These are phyloP conservation scores for Acromyrmex charruanus DNA, from an alignment of 1,140 invertebrate genomes.

Conservation along the genomic window DNA sequence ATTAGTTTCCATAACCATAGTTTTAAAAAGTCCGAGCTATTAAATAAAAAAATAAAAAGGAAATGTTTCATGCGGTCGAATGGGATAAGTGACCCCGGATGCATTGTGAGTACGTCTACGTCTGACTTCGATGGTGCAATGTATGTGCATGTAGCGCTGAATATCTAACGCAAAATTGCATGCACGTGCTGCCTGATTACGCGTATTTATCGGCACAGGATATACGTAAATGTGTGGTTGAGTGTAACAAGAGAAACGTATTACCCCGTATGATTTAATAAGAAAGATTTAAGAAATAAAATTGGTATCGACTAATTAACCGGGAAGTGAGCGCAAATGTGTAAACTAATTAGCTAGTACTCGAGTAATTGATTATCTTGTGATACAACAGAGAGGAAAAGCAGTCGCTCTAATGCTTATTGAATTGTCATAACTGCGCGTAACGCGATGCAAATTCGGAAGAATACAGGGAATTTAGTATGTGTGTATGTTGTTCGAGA, in stretches of 20 bases:
- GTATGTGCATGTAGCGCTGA: conserved; percentile 45
- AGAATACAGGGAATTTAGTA: conserved; percentile 85
- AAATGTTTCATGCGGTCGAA: conserved; percentile 38
- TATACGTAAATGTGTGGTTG: conserved; percentile 35
- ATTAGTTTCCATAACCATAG: conserved; percentile 61
- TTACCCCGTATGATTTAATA: conserved; percentile 29
- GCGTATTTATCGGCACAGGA: conserved; percentile 55
- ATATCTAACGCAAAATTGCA: conserved; percentile 50
- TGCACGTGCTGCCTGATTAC: conserved; percentile 50
- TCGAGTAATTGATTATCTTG: conserved; percentile 83
- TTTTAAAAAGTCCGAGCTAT: conserved; percentile 40
- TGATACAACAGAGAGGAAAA: conserved; percentile 79
- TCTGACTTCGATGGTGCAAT: conserved; percentile 55
- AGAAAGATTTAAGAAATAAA: neutral
- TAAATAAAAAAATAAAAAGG: neutral
- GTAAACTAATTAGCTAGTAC: conserved; percentile 63
- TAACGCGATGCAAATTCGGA: conserved; percentile 86
- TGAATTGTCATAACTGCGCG: conserved; percentile 78
- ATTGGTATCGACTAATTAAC: conserved; percentile 33
- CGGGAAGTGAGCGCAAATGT: conserved; percentile 53
- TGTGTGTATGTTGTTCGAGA: conserved; percentile 61
- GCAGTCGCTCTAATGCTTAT: conserved; percentile 81
- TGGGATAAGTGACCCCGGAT: conserved; percentile 35
- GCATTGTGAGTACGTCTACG: conserved; percentile 14
- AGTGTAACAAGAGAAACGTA: conserved; percentile 28